Evolutionary conservation across 2,113 vertebrate genomes (phyloP), one percentile per base, ranked within the genome.

Genomic region (Peromyscus californicus): DNA sequence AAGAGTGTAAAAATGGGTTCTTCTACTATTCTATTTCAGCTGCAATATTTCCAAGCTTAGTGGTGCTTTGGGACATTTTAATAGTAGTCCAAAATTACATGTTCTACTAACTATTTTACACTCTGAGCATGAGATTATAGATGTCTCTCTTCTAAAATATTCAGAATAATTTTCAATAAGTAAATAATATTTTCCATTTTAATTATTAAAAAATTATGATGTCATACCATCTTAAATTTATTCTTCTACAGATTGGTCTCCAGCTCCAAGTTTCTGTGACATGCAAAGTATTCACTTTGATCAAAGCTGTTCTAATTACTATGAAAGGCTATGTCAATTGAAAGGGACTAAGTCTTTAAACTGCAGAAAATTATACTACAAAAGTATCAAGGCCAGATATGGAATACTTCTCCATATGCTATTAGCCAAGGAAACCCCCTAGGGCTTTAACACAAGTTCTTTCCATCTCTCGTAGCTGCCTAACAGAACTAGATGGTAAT

Each of bases 231-330:
- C 11, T 87, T 85, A 89, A 96, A 82, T 89, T 76, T 65, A 70
- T 76, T 24, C 39, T 83, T 88, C 69, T 92, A 54, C 63, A 48
- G 11, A 85, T 51, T 87, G 7, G 22, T 79, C 36, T 65, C 31
- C 12, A 80, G 15, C 19, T 54, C 36, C 61, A 96, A 87, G 13
- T 87, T 90, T 86, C 45, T 95, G 5, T 45, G n/a, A 87, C 22
- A 78, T 83, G 45, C 21, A 90, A 96, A 82, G 63, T 70, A 75
- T 85, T 96, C 65, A 90, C 48, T 84, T 61, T 94, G 51, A 93
- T 82, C 13, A 59, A 36, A 42, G 78, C 78, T 39, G 6, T 7
- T 48, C 36, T 67, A 51, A 90, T 76, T 91, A 70, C 39, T 76
- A 84, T 79, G 39, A 94, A 87, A 92, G 16, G 3, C 29, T 16